phyloP scores from a whole-genome alignment of 2,113 vertebrate species.

The Oophaga pumilio region DNA sequence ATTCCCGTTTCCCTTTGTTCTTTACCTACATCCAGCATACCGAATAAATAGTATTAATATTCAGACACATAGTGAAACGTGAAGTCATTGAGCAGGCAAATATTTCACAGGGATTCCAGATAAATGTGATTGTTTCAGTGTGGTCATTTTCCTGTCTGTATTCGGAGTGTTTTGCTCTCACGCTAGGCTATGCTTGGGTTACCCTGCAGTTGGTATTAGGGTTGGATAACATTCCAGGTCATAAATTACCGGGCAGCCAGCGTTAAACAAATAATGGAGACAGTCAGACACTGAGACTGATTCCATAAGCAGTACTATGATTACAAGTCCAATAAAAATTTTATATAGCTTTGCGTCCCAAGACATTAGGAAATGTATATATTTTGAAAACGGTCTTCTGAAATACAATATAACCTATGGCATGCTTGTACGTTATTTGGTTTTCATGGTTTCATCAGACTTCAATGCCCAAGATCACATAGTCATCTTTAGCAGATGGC shows the following conservation, averaged over 20 bases:
- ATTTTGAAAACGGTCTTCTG: conserved; percentile 53
- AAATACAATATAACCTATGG: conserved; percentile 17
- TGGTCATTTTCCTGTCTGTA: conserved; percentile 52
- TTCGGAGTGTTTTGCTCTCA: conserved; percentile 42
- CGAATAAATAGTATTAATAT: neutral
- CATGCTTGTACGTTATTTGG: neutral
- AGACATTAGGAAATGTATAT: conserved; percentile 52
- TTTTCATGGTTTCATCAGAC: neutral
- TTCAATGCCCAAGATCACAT: neutral
- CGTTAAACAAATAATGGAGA: conserved; percentile 56
- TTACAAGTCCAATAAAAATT: conserved; percentile 55
- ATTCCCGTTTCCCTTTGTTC: neutral
- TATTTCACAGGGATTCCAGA: conserved; percentile 31
- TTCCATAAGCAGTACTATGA: conserved; percentile 53
- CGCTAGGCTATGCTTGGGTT: conserved; percentile 51
- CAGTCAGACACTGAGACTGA: conserved; percentile 54
- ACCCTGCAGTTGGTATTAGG: conserved; percentile 51
- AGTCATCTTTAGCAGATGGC: neutral
- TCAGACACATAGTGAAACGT: neutral
- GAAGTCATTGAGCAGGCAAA: conserved; percentile 9
- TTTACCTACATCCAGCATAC: neutral
- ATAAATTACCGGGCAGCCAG: conserved; percentile 55
- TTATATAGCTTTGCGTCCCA: conserved; percentile 51
- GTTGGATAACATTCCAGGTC: conserved; percentile 52
- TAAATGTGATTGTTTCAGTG: conserved; percentile 48